These are phyloP conservation scores for Paramisgurnus dabryanus DNA, from an alignment of 2,113 vertebrate genomes.

Conservation along the genomic window DNA sequence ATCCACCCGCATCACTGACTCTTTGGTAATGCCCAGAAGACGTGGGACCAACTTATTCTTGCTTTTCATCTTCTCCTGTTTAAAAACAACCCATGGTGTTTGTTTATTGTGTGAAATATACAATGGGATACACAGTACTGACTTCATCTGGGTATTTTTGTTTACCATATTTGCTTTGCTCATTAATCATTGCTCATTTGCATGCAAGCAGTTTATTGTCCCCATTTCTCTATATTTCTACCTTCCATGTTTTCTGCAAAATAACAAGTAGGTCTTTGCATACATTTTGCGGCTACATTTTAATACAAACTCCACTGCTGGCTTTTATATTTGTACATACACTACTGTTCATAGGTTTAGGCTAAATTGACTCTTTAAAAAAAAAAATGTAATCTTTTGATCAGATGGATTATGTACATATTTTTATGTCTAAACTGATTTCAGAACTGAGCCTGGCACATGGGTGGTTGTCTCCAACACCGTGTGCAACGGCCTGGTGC, in stretches of 20 bases:
- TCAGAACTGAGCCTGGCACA: too few relatives aligned
- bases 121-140: not conserved
- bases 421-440: too few relatives aligned
- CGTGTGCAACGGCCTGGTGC: too few relatives aligned
- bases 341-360: too few relatives aligned
- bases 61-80: conserved; percentile 98
- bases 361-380: too few relatives aligned
- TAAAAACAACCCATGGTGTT: conserved; percentile 51
- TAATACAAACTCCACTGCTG: too few relatives aligned
- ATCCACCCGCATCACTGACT: conserved; percentile 98
- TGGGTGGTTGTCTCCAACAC: too few relatives aligned
- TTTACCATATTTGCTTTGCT: not conserved
- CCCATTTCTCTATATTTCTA: not conserved
- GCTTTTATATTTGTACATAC: too few relatives aligned
- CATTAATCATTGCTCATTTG: conserved; percentile 10
- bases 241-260: not conserved
- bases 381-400: too few relatives aligned
- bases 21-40: conserved; percentile 95
- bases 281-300: not conserved
- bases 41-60: conserved; percentile 97
- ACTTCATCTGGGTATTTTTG: not conserved
- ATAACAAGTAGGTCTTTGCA: not conserved
- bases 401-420: too few relatives aligned
- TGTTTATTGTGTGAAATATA: conserved; percentile 28
- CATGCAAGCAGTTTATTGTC: not conserved